Conservation (phyloP, 2,888 invertebrate genomes). For the Xylota segnis region DNA sequence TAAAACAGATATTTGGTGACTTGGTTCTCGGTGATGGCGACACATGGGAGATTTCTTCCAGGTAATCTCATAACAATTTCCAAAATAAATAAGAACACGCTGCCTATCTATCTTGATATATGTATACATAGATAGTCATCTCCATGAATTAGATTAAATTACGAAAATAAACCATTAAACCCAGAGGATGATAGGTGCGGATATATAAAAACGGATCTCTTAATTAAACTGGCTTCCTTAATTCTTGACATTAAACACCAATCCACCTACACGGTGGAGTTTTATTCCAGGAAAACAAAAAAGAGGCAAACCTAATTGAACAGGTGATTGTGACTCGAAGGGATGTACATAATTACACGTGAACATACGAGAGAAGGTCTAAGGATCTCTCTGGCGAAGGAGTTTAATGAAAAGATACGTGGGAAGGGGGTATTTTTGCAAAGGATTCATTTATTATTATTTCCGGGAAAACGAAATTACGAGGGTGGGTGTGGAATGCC, state of each 20-base stretch:
- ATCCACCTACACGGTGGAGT: not conserved
- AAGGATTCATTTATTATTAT: no score
- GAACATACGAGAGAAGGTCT: not conserved
- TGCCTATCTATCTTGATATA: not conserved
- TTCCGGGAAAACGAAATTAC: no score
- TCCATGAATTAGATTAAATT: constrained; percentile 1
- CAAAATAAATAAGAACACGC: not conserved
- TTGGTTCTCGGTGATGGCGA: not conserved
- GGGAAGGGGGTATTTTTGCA: no score
- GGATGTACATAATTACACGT: not conserved
- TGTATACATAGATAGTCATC: not conserved
- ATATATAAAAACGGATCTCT: constrained; percentile 14
- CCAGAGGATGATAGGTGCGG: not conserved
- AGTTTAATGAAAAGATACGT: no score
- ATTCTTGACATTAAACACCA: not conserved
- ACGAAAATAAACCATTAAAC: constrained; percentile 1
- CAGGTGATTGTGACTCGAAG: not conserved
- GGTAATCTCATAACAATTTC: constrained; percentile 11
- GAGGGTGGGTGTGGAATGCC: no score
- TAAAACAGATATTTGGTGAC: not conserved
- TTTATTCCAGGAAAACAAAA: not conserved
- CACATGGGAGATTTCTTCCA: not conserved
- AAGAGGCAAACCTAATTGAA: not conserved
- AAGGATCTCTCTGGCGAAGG: not conserved
- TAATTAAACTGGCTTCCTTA: constrained; percentile 12